A percentile compares a stretch with the other conserved stretches of the same genome.
These are phyloP conservation scores for Diaperis boleti DNA, from an alignment of 2,888 invertebrate genomes.

Conservation along the genomic window DNA sequence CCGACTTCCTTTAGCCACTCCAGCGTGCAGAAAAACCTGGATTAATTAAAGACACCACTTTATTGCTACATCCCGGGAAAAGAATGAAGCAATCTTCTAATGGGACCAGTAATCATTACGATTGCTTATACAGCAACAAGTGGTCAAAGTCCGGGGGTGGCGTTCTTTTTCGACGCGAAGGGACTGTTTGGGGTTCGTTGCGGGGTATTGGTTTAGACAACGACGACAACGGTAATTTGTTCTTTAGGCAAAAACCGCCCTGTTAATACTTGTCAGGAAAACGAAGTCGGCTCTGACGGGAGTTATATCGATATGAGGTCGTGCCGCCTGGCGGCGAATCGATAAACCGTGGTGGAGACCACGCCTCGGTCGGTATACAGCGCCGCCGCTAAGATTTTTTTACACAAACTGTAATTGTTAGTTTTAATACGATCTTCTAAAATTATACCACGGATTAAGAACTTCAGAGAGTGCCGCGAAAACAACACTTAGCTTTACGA, in stretches of 20 bases:
- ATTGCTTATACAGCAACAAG: conserved; percentile 28
- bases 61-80: not conserved
- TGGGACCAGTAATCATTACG: conserved; percentile 30
- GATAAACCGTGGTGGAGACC: conserved; percentile 36
- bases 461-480: too few species aligned
- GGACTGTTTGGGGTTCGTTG: too few species aligned
- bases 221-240: conserved; percentile 7
- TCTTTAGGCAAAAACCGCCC: conserved; percentile 32
- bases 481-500: too few species aligned
- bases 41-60: conserved; percentile 19
- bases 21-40: not conserved
- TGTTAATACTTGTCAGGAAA: conserved; percentile 37
- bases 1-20: conserved; percentile 12
- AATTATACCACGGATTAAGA: too few species aligned
- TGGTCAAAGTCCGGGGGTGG: conserved; percentile 8
- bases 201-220: conserved; percentile 2
- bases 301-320: conserved; percentile 39
- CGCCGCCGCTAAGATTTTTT: too few species aligned
- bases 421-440: too few species aligned
- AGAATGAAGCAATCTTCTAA: conserved; percentile 25
- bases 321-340: conserved; percentile 41
- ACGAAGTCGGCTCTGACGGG: conserved; percentile 25
- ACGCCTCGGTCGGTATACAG: conserved; percentile 24
- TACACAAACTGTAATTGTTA: too few species aligned
- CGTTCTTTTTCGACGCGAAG: conserved; percentile 4